Conservation (phyloP, 2,888 invertebrate genomes). For the Drosophila rellima region DNA sequence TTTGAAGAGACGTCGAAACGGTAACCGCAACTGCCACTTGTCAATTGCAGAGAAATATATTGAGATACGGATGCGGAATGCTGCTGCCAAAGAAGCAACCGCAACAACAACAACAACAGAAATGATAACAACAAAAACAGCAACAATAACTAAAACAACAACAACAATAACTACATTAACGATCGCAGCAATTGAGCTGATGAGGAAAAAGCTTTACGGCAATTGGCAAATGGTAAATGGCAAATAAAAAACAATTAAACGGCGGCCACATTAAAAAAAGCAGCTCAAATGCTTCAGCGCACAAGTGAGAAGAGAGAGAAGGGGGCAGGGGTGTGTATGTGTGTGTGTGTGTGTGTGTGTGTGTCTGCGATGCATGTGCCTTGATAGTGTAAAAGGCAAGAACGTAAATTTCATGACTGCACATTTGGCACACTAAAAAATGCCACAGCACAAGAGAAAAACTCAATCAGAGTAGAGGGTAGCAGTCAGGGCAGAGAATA, state of each 20-base stretch:
- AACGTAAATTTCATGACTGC: constrained; percentile 68
- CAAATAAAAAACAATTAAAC: constrained; percentile 65
- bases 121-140: constrained; percentile 1
- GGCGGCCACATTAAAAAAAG: constrained; percentile 50
- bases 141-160: constrained; percentile 12
- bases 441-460: constrained; percentile 39
- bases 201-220: constrained; percentile 59
- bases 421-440: constrained; percentile 70
- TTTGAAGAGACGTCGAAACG: constrained; percentile 46
- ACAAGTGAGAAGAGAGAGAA: constrained; percentile 1
- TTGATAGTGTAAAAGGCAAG: constrained; percentile 50
- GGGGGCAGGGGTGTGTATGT: neutral
- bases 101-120: constrained; percentile 12
- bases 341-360: neutral
- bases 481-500: neutral
- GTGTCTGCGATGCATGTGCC: constrained; percentile 48
- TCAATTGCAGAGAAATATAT: constrained; percentile 51
- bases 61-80: constrained; percentile 38
- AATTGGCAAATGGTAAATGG: constrained; percentile 44
- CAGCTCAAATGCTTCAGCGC: constrained; percentile 41
- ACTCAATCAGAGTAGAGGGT: constrained; percentile 37
- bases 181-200: constrained; percentile 23
- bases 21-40: constrained; percentile 67
- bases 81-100: constrained; percentile 11
- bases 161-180: constrained; percentile 1